phyloP scores from a whole-genome alignment of 2,113 vertebrate species.

The Tinamus guttatus region DNA sequence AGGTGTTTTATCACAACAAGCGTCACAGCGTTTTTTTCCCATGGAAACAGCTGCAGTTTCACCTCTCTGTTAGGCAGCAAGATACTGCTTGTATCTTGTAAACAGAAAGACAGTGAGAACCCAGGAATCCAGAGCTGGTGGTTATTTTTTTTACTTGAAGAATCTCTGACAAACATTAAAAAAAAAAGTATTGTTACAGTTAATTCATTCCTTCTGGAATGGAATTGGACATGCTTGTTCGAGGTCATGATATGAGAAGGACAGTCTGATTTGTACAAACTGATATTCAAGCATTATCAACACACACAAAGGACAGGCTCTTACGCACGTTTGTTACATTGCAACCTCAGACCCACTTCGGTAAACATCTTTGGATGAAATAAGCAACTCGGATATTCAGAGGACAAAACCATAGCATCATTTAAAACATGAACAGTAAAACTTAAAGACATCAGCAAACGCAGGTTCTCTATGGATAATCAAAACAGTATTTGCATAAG shows the following conservation, averaged over 20 bases:
- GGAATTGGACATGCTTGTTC: background rate
- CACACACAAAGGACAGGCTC: background rate
- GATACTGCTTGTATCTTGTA: background rate
- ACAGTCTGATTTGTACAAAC: background rate
- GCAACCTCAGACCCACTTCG: background rate
- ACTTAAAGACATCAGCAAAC: background rate
- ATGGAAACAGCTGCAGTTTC: background rate
- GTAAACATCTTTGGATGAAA: slow-evolving; percentile 11
- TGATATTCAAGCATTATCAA: background rate
- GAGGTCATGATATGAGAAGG: background rate
- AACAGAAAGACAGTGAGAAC: background rate
- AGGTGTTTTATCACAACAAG: background rate
- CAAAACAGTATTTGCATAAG: background rate
- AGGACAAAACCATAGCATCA: background rate
- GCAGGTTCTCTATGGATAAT: background rate
- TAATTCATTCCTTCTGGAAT: background rate
- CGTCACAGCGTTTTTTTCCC: background rate
- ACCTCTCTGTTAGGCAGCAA: background rate
- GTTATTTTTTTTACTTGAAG: slow-evolving; percentile 42
- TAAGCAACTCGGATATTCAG: slow-evolving; percentile 17
- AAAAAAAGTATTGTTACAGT: background rate
- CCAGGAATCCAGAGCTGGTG: slow-evolving; percentile 4
- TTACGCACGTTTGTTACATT: background rate
- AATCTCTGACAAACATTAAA: background rate
- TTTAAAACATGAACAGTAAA: fast-evolving